phyloP scores from a whole-genome alignment of 2,797 vertebrate genomes.

The Salarias fasciatus region DNA sequence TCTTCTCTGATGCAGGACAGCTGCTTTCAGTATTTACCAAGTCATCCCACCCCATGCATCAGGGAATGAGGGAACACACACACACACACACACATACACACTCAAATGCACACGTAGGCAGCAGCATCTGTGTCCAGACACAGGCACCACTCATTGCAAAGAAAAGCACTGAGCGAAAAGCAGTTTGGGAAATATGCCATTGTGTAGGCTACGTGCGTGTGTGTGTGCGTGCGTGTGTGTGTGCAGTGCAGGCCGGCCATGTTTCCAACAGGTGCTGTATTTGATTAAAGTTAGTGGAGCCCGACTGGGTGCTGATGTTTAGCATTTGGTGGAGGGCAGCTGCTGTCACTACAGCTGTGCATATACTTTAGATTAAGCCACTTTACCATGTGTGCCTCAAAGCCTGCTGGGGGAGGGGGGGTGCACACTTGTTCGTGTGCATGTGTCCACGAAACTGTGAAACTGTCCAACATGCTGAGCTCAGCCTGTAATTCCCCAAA shows the following conservation, averaged over 20 bases:
- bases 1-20: constrained; percentile 61
- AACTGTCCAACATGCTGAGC: constrained; percentile 7
- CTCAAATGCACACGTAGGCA: constrained; percentile 1
- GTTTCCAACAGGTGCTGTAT: constrained; percentile 75
- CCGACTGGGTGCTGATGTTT: constrained; percentile 65
- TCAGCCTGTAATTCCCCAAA: constrained; percentile 3
- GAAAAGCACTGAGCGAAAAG: constrained; percentile 28
- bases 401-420: constrained; percentile 32
- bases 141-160: constrained; percentile 30
- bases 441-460: background rate
- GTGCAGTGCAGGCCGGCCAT: constrained; percentile 19
- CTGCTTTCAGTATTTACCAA: constrained; percentile 65
- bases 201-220: constrained; percentile 17
- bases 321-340: constrained; percentile 70
- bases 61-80: constrained; percentile 25
- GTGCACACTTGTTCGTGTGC: background rate
- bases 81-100: background rate
- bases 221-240: constrained; percentile 9
- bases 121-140: constrained; percentile 26
- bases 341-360: constrained; percentile 75
- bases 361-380: constrained; percentile 50
- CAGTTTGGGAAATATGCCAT: constrained; percentile 9
- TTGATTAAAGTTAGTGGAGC: constrained; percentile 67
- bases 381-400: constrained; percentile 38
- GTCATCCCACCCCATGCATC: constrained; percentile 38